These are phyloP conservation scores for Pseudochirops corinnae DNA, from an alignment of 2,797 vertebrate species.

Conservation along the genomic window DNA sequence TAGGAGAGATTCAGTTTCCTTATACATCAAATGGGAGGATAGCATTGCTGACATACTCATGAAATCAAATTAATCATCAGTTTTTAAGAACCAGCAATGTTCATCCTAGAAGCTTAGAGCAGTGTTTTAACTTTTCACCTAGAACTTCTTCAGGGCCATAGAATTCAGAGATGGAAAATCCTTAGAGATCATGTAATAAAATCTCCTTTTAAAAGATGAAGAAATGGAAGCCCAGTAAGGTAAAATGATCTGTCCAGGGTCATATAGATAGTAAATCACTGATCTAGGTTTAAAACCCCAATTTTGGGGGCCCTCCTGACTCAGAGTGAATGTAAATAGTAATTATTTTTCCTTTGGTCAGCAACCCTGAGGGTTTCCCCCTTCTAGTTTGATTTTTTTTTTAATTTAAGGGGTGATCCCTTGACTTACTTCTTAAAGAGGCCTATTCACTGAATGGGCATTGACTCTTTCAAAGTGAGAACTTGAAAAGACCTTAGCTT, in stretches of 20 bases:
- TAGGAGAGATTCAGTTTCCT: background rate
- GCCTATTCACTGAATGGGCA: too few species aligned
- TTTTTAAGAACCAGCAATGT: too few species aligned
- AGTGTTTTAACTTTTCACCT: background rate
- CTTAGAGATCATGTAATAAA: background rate
- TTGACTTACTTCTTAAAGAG: too few species aligned
- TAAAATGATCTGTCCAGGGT: background rate
- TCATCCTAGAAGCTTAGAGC: background rate
- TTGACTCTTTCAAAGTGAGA: too few species aligned
- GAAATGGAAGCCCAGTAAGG: background rate
- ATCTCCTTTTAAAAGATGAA: background rate
- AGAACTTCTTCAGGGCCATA: background rate
- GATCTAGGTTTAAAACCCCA: background rate
- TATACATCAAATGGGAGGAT: background rate
- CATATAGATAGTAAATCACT: background rate
- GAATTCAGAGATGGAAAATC: background rate
- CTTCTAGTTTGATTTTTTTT: too few species aligned
- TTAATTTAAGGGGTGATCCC: too few species aligned
- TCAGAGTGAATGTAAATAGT: too few species aligned
- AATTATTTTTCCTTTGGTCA: too few species aligned
- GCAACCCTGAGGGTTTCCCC: too few species aligned
- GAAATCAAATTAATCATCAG: background rate
- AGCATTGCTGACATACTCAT: background rate
- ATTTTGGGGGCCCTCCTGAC: too few species aligned
- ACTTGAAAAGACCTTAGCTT: too few species aligned